A percentile compares a stretch with the other conserved stretches of the same genome.
Conservation (phyloP, 1,140 invertebrate genomes). For the Drosophila jambulina region DNA sequence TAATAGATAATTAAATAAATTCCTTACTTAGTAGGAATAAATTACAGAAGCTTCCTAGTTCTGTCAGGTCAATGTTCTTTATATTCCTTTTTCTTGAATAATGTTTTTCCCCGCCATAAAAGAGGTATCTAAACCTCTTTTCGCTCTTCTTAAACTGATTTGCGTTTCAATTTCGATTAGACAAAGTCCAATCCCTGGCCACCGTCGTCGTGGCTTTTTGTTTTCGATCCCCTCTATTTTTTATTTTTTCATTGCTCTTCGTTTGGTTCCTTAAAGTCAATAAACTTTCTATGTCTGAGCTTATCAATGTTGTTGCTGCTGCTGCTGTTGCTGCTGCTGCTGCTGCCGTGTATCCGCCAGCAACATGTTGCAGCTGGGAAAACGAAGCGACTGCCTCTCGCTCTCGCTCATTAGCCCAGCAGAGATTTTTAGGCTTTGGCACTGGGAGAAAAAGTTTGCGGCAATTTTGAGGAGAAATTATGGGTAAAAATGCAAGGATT, state of each 20-base stretch:
- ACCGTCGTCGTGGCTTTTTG: background rate
- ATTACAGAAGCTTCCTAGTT: background rate
- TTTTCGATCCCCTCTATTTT: slow-evolving; percentile 11
- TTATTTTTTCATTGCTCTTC: slow-evolving; percentile 13
- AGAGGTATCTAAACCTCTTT: background rate
- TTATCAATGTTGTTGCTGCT: slow-evolving; percentile 63
- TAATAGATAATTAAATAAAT: background rate
- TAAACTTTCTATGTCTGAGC: slow-evolving; percentile 66
- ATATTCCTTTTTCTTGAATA: background rate
- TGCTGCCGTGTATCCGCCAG: slow-evolving; percentile 14
- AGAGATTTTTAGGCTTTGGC: slow-evolving; percentile 54
- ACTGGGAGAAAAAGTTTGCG: background rate
- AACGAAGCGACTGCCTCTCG: slow-evolving; percentile 12
- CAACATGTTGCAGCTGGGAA: slow-evolving; percentile 42
- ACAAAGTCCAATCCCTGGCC: background rate
- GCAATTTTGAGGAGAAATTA: background rate
- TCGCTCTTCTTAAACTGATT: slow-evolving; percentile 14
- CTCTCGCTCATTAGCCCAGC: slow-evolving; percentile 67
- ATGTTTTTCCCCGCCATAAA: slow-evolving; percentile 9
- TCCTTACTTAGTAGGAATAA: background rate
- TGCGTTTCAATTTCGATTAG: slow-evolving; percentile 37
- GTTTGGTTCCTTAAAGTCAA: slow-evolving; percentile 47
- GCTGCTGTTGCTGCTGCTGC: slow-evolving; percentile 8
- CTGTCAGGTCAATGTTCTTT: background rate
- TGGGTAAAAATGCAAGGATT: too few relatives aligned